These are phyloP conservation scores for Phyto melanocephala DNA, from an alignment of 2,888 invertebrate genomes.

Conservation along the genomic window DNA sequence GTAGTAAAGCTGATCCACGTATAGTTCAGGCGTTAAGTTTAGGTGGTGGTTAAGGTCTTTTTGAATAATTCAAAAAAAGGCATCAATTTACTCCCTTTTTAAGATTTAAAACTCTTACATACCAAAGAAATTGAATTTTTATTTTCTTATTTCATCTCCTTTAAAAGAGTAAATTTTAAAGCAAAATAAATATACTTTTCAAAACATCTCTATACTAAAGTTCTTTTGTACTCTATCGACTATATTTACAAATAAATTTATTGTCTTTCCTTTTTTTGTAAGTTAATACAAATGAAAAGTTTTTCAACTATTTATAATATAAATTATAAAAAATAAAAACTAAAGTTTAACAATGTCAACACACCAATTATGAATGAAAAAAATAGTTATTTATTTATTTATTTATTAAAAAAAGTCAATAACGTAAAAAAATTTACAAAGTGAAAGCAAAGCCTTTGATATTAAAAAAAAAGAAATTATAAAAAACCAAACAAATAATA, in stretches of 20 bases:
- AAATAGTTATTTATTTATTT: constrained; percentile 32
- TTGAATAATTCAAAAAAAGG: constrained; percentile 8
- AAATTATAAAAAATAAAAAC: constrained; percentile 45
- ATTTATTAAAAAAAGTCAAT: constrained; percentile 27
- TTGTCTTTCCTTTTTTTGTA: constrained; percentile 26
- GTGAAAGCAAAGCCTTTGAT: constrained; percentile 69
- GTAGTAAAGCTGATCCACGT: constrained; percentile 98
- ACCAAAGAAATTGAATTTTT: not conserved
- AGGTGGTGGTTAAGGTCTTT: constrained; percentile 84
- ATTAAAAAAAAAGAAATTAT: constrained; percentile 32
- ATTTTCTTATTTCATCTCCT: not conserved
- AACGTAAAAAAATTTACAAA: constrained; percentile 64
- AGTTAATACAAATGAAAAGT: constrained; percentile 41
- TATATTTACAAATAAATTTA: not conserved
- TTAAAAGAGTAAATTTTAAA: not conserved
- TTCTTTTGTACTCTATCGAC: not conserved
- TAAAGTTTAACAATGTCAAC: constrained; percentile 63
- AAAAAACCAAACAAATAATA: constrained; percentile 46
- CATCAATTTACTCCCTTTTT: not conserved
- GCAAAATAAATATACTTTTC: not conserved
- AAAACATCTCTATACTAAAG: not conserved
- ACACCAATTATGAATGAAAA: constrained; percentile 67
- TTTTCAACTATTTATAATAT: constrained; percentile 35
- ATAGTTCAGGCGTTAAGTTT: constrained; percentile 97
- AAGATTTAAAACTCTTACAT: not conserved